phyloP scores from a whole-genome alignment of 2,113 vertebrate species.

The Ellobius talpinus region DNA sequence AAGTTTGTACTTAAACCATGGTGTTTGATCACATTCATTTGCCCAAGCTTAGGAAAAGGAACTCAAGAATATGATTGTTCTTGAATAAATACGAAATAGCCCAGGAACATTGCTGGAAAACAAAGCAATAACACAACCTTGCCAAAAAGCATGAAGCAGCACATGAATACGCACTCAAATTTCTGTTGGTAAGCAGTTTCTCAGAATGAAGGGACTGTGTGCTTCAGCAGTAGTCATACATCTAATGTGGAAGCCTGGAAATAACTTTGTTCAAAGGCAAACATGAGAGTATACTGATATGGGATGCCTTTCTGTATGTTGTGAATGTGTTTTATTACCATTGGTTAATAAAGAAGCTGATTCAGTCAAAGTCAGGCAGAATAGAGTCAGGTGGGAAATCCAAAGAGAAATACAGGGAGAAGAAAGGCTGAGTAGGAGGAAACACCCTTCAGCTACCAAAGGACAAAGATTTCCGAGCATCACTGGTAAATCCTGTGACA shows the following conservation, averaged over 20 bases:
- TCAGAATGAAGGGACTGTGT: not conserved
- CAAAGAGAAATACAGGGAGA: too few species aligned
- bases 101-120: not conserved
- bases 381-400: too few species aligned
- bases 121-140: not conserved
- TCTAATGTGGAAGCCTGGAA: not conserved
- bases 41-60: not conserved
- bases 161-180: not conserved
- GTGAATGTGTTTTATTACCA: too few species aligned
- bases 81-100: not conserved
- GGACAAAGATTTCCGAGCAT: too few species aligned
- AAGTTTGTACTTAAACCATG: not conserved
- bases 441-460: too few species aligned
- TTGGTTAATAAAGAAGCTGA: too few species aligned
- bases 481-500: too few species aligned
- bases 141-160: fast-evolving
- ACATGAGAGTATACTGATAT: not conserved
- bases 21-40: not conserved
- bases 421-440: too few species aligned
- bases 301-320: too few species aligned
- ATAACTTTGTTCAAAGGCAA: not conserved
- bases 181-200: not conserved
- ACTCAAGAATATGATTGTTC: not conserved
- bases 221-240: not conserved
- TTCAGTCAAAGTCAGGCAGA: too few species aligned